Evolutionary conservation across 2,888 invertebrate genomes (phyloP).

Genomic region (Caenorhabditis afra): DNA sequence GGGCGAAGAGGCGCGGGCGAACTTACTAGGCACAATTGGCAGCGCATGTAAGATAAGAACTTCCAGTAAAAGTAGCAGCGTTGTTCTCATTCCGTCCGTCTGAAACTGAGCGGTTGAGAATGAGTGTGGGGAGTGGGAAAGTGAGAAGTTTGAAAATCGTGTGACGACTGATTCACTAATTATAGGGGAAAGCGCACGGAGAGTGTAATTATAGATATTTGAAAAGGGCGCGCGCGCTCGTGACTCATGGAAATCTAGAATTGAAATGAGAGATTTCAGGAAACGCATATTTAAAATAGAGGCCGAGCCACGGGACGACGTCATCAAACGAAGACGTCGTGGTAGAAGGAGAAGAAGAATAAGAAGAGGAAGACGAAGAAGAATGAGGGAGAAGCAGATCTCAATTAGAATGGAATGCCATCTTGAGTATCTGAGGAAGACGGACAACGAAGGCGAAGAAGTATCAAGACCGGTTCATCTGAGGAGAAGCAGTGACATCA

Average conservation of each 20-base stretch:
- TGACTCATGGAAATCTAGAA: slow-evolving; percentile 5
- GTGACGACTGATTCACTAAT: slow-evolving; percentile 16
- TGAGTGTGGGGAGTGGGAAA: neutral
- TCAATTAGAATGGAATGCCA: slow-evolving; percentile 5
- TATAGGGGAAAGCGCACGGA: slow-evolving; percentile 3
- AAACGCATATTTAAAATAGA: slow-evolving; percentile 10
- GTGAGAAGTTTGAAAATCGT: slow-evolving; percentile 7
- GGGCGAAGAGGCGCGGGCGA: no score
- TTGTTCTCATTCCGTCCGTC: slow-evolving; percentile 34
- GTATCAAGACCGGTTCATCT: slow-evolving; percentile 12
- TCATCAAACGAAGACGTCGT: neutral
- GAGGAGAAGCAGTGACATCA: neutral
- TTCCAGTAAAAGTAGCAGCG: slow-evolving; percentile 24
- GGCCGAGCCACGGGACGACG: slow-evolving; percentile 1
- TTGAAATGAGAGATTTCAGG: slow-evolving; percentile 23
- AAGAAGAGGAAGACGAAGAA: neutral
- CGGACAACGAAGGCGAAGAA: neutral
- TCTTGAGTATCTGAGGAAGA: slow-evolving; percentile 14
- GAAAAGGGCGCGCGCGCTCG: neutral
- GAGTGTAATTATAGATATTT: slow-evolving; percentile 13
- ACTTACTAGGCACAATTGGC: slow-evolving; percentile 31
- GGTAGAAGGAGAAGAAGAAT: neutral
- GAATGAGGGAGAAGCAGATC: neutral
- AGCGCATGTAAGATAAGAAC: slow-evolving; percentile 24
- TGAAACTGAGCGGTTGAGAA: slow-evolving; percentile 5